Percentiles rank a stretch among this genome's conserved stretches.
phyloP scores from a whole-genome alignment of 2,888 invertebrate species.

The Argyra leucocephala region DNA sequence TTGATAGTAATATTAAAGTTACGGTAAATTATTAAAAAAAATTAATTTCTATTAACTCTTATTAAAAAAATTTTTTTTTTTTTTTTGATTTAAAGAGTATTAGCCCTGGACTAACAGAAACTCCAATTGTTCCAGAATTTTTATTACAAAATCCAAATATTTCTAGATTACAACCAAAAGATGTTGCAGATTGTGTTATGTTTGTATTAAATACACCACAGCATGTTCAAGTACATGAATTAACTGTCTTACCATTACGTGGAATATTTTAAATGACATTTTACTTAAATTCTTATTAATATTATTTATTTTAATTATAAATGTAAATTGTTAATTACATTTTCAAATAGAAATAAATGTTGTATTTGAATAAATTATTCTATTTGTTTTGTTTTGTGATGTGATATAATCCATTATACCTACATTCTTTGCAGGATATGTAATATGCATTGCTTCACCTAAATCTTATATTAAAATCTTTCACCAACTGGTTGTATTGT shows the following conservation, averaged over 20 bases:
- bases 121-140: constrained; percentile 7
- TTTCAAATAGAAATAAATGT: too few species aligned
- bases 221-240: constrained; percentile 33
- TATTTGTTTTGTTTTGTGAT: too few species aligned
- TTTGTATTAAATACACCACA: constrained; percentile 34
- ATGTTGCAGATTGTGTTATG: constrained; percentile 39
- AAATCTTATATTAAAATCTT: constrained; percentile 13
- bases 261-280: constrained; percentile 1
- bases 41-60: background rate
- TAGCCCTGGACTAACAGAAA: constrained; percentile 18
- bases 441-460: too few species aligned
- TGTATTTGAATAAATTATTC: too few species aligned
- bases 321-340: too few species aligned
- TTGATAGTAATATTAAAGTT: constrained; percentile 25
- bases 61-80: background rate
- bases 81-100: constrained; percentile 19
- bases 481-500: constrained; percentile 36
- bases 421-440: too few species aligned
- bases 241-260: constrained; percentile 25
- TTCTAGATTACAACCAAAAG: constrained; percentile 24
- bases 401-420: too few species aligned
- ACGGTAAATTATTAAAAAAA: constrained; percentile 23
- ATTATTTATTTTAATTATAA: too few species aligned
- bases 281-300: too few species aligned
- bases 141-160: constrained; percentile 6